A percentile compares a stretch with the other conserved stretches of the same genome.
Conservation (phyloP, 2,888 invertebrate species). For the Phasia obesa region DNA sequence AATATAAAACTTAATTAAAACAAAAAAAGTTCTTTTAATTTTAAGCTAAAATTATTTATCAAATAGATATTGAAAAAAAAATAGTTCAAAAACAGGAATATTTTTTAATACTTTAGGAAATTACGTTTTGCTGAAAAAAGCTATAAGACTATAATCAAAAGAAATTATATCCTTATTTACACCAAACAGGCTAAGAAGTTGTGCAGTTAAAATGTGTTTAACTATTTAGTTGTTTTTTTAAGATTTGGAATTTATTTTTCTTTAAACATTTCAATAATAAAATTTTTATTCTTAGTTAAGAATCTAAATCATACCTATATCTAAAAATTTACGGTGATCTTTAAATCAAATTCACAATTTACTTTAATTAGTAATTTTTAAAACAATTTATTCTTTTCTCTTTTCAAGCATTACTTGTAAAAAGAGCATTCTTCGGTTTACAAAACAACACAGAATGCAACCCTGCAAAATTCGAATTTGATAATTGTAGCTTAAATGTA, state of each 20-base stretch:
- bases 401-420: no score
- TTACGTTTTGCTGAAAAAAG: slow-evolving; percentile 5
- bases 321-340: no score
- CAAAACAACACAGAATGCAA: no score
- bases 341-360: no score
- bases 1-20: no score
- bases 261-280: background rate
- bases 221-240: background rate
- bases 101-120: slow-evolving; percentile 18
- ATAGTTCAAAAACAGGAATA: background rate
- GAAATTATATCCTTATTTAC: slow-evolving; percentile 5
- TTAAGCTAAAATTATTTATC: background rate
- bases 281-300: no score
- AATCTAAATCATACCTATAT: no score
- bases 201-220: slow-evolving; percentile 7
- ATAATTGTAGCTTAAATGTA: no score
- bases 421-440: no score
- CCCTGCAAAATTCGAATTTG: no score
- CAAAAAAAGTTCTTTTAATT: background rate
- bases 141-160: slow-evolving; percentile 3
- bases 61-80: background rate
- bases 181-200: slow-evolving; percentile 2
- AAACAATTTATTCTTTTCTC: no score
- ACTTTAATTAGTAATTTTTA: no score
- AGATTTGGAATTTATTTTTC: background rate